Base-by-base conservation (phyloP, 2,888 invertebrate genomes). In the Agonopterix alstromeriana region DNA sequence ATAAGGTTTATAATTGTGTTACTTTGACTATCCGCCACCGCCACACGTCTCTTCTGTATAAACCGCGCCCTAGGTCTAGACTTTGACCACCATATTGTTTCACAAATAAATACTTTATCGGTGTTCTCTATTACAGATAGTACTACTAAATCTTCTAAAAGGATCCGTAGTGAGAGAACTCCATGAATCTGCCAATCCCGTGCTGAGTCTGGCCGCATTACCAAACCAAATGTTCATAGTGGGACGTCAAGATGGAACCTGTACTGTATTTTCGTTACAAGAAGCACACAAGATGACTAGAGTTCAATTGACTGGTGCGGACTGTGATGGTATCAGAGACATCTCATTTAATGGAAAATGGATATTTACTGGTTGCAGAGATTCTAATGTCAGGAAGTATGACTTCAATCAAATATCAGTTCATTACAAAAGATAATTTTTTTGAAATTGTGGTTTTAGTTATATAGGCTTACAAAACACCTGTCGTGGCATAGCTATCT, bases 291-390 rank as follows among this genome's bases (percentile, higher is more conserved):
- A 56, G 38, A 47, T 62, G 47, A 63, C 72, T 3, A 70, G 83
- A 50, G 78, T 91, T 0, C 91, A 92, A 52, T 73, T 94, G n/a
- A 93, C 93, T 7, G 94, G 94, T 0, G 85, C 93, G 0, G 92
- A 94, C 63, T 92, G 90, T 71, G 94, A 94, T 62, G 93, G 93
- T 0, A 88, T 94, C 10, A 90, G 93, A 67, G 91, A 90, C 58
- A 73, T 93, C 35, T 77, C 89, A 0, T 88, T 87, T 54, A 92
- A 92, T 65, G 90, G 90, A 2, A 87, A 87, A 67, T 88, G 89
- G 87, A 73, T 94, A 36, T 92, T 91, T 56, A 90, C 93, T 0
- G 91, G 89, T 1, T 92, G 92, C 63, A 79, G 94, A 54, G 94
- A 94, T 68, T 83, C 90, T 3, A 53, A 72, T 35, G 82, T 94